A percentile compares a stretch with the other conserved stretches of the same genome.
These are phyloP conservation scores for Porites rus DNA, from an alignment of 92 coral and sea anemone genomes.

Conservation along the genomic window DNA sequence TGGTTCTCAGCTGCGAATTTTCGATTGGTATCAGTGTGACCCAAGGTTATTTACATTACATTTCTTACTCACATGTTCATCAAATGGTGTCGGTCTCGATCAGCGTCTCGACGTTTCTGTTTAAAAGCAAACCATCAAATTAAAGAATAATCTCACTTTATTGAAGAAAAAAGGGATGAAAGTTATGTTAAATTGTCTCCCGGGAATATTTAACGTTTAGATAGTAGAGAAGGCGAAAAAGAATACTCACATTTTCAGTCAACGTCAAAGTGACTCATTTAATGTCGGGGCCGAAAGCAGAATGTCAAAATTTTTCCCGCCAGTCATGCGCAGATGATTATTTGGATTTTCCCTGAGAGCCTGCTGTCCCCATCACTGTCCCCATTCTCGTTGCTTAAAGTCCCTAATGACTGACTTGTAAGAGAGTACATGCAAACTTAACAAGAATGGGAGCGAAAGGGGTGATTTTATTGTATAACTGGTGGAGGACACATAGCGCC, in stretches of 20 bases:
- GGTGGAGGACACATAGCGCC: no score
- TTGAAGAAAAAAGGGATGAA: slow-evolving; percentile 22
- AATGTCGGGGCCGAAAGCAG: no score
- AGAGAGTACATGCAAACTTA: no score
- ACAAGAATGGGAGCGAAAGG: no score
- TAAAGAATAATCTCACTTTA: background rate
- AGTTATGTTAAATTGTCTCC: slow-evolving; percentile 9
- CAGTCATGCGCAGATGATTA: slow-evolving; percentile 2
- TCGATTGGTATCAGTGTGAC: slow-evolving; percentile 24
- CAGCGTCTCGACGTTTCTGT: background rate
- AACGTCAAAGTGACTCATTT: no score
- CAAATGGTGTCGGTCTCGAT: background rate
- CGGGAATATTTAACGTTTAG: slow-evolving; percentile 22
- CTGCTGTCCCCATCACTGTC: background rate
- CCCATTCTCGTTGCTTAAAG: background rate
- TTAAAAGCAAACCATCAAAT: slow-evolving; percentile 9
- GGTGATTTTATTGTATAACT: no score
- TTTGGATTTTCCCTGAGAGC: slow-evolving; percentile 7
- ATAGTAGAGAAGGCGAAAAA: slow-evolving; percentile 12
- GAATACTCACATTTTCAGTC: no score
- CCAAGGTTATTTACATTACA: slow-evolving; percentile 6
- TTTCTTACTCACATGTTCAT: slow-evolving; percentile 18
- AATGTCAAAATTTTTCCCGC: background rate
- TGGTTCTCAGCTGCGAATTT: background rate
- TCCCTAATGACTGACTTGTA: background rate